A percentile compares a stretch with the other conserved stretches of the same genome.
Conservation (phyloP, 2,797 vertebrate genomes). For the Iguana delicatissima region DNA sequence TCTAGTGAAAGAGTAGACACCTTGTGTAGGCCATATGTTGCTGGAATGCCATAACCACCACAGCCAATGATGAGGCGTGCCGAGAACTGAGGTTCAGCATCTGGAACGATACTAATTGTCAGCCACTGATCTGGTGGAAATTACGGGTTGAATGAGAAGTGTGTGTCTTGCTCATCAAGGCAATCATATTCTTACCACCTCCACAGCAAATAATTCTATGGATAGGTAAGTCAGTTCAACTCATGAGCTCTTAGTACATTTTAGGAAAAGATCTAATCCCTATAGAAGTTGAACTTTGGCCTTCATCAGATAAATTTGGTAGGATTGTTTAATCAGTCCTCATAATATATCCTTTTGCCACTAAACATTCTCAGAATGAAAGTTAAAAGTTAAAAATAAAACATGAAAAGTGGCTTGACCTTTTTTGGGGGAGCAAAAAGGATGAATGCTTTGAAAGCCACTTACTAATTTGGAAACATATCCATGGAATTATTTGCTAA, state of each 20-base stretch:
- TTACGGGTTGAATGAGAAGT: not conserved
- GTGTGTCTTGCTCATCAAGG: not conserved
- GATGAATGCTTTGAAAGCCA: not conserved
- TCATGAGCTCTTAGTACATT: not conserved
- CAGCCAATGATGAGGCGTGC: not conserved
- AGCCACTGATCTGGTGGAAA: not conserved
- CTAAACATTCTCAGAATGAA: not conserved
- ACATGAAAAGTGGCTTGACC: not conserved
- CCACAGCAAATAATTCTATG: too few species aligned
- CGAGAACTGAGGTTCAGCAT: not conserved
- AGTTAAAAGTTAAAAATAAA: constrained; percentile 19
- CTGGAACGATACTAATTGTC: not conserved
- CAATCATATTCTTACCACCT: not conserved
- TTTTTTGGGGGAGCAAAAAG: constrained; percentile 2
- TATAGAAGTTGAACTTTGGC: not conserved
- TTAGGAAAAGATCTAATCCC: not conserved
- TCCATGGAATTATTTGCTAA: constrained; percentile 51
- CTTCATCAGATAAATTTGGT: not conserved
- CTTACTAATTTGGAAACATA: constrained; percentile 53
- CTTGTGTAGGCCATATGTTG: not conserved
- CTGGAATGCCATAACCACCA: not conserved
- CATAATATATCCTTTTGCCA: not conserved
- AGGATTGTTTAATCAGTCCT: not conserved
- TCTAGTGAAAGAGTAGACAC: not conserved
- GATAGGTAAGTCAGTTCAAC: not conserved